Base-by-base conservation (phyloP, 2,888 invertebrate genomes). In the Drosophila cognata region DNA sequence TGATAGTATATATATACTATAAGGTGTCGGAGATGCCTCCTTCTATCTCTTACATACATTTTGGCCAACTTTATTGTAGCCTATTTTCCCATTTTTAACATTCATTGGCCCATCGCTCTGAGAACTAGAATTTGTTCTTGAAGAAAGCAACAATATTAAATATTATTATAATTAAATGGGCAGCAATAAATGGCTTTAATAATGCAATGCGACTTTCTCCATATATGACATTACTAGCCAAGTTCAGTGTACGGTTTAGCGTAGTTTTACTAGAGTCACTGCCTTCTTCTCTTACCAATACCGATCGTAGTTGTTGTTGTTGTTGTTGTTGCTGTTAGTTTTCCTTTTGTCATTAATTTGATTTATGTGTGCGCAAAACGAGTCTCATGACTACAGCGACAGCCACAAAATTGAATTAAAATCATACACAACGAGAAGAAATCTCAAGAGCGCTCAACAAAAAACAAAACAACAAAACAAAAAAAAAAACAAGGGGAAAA, bases 351-450 rank as follows among this genome's bases (percentile, higher is more conserved):
- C 86, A 90, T 87, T 87, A 87, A 87, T 74, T 88, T 87, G 86
- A 87, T 87, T 87, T 83, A 87, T 88, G 75, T 84, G 69, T 71
- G 78, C 61, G 71, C 78, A 70, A 81, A 84, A 71, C 69, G 71
- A 79, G 79, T 87, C 79, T 71, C 67, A 72, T 84, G 79, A 79
- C 78, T 65, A 57, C 67, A 53, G 62, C 78, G 66, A 74, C 71
- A 89, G 86, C 89, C 90, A 89, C 79, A 89, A 89, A 89, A 86
- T 86, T 86, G 86, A 90, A 90, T 88, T 89, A 83, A 81, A 82
- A 82, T 71, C 67, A 62, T 70, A 73, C 55, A 64, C 43, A 59
- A 38, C 48, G 53, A 52, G 50, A 46, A 70, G 63, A 73, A 62
- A 78, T 65, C 74, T 74, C 70, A 68, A 79, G 67, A 61, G 67